phyloP scores from a whole-genome alignment of 2,888 invertebrate genomes.

The Diaperis boleti region DNA sequence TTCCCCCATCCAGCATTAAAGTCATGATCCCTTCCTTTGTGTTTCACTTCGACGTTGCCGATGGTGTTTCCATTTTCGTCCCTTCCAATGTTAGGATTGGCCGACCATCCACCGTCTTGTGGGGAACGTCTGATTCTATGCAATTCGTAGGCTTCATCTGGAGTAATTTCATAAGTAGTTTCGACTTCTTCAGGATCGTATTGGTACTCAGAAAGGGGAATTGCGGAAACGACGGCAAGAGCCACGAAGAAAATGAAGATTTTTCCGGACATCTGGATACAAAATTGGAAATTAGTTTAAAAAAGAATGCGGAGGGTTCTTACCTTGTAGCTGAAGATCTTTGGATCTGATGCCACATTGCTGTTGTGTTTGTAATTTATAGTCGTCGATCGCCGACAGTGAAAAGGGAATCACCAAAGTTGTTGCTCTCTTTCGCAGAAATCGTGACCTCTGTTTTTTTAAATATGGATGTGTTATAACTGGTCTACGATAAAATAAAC shows the following conservation, averaged over 20 bases:
- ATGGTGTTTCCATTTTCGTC: constrained; percentile 42
- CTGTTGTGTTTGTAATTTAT: background rate
- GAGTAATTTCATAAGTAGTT: background rate
- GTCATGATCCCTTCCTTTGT: no score
- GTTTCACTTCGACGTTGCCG: no score
- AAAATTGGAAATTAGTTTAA: background rate
- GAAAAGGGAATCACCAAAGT: no score
- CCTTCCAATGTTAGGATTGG: constrained; percentile 30
- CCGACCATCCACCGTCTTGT: constrained; percentile 39
- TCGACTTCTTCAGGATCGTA: background rate
- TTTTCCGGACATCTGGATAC: background rate
- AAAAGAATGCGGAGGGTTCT: no score
- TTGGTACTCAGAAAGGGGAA: background rate
- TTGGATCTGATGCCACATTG: background rate
- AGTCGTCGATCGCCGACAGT: no score
- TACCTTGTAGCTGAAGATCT: no score
- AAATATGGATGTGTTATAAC: no score
- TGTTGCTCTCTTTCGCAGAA: no score
- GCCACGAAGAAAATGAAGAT: background rate
- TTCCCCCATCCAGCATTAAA: no score
- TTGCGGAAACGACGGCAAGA: background rate
- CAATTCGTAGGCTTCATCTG: background rate
- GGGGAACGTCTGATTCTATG: background rate
- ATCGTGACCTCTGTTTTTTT: no score
- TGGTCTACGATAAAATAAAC: no score